These are phyloP conservation scores for Lepus europaeus DNA, from an alignment of 2,113 vertebrate species.

Conservation along the genomic window DNA sequence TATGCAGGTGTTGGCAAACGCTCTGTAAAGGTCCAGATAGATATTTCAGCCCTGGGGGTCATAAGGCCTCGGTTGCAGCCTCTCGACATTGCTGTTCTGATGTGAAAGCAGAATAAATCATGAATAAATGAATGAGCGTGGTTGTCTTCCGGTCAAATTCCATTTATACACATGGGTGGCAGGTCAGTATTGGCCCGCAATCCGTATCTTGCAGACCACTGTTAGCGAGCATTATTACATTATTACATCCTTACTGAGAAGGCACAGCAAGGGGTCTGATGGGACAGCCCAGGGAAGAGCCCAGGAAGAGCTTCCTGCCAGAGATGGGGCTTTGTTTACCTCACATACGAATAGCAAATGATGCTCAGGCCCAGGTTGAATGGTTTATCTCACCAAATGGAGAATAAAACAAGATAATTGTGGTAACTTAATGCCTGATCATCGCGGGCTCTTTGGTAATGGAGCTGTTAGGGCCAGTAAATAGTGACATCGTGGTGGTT, in stretches of 20 bases:
- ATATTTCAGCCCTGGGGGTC: not conserved
- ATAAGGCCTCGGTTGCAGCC: not conserved
- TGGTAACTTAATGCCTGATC: not conserved
- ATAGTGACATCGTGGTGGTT: not conserved
- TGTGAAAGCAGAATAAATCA: not conserved
- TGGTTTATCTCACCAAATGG: not conserved
- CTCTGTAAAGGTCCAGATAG: not conserved
- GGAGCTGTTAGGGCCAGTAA: constrained; percentile 29
- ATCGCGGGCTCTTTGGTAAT: not conserved
- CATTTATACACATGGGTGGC: not conserved
- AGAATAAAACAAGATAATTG: constrained; percentile 54
- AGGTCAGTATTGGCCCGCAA: not conserved
- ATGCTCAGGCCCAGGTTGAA: not conserved
- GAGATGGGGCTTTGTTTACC: not conserved
- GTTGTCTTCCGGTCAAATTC: not conserved
- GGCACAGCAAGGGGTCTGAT: not conserved
- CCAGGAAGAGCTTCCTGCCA: not conserved
- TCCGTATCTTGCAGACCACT: not conserved
- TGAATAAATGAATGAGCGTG: not conserved
- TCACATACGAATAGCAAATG: not conserved
- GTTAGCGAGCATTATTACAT: not conserved
- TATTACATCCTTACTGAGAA: not conserved
- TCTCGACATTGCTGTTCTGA: not conserved
- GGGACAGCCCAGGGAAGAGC: not conserved
- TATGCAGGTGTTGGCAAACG: not conserved